Evolutionary conservation across 1,140 invertebrate genomes (phyloP), one percentile per base, ranked within the genome.

Genomic region (Popillia japonica): DNA sequence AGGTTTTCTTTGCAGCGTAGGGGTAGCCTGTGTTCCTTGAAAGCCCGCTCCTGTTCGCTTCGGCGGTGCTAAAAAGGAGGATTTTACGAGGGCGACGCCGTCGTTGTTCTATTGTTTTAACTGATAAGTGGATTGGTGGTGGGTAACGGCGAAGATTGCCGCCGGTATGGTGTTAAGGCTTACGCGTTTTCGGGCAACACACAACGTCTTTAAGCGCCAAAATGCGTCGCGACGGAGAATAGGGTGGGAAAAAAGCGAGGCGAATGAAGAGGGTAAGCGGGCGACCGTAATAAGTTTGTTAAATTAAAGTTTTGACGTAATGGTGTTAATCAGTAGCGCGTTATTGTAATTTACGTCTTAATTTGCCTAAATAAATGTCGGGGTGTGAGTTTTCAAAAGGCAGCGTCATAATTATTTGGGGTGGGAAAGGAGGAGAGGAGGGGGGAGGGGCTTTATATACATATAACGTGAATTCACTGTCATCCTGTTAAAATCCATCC

Each of bases 61-160:
- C 48, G 14, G 17, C 14, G 17, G 14, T 14, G 14, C 44, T 48
- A 55, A 55, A 55, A 55, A n/a, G 48, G 48, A 17, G 17, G n/a
- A 17, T 55, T 55, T 17, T 14, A 55, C 48, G 48, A 55, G 48
- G 48, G 48, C n/a, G n/a, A 7, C n/a, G 10, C n/a, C 10, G 11
- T 55, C 48, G 48, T 17, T 55, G 48, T 55, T 55, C 48, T 55
- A 55, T 55, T 55, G 48, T 55, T 55, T 55, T 55, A 55, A n/a
- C 48, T 55, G 48, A 55, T 55, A 55, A 55, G 48, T 55, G 48
- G 48, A 55, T 55, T 55, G 48, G 48, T 55, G 48, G 17, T 17
- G 48, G 11, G 48, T 6, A n/a, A 55, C 2, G 48, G 14, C 42
- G n/a, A 17, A 6, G 14, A n/a, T 14, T 44, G 8, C 9, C 42